A percentile compares a stretch with the other conserved stretches of the same genome.
Conservation (phyloP, 2,888 invertebrate species). For the Leistus spinibarbis region DNA sequence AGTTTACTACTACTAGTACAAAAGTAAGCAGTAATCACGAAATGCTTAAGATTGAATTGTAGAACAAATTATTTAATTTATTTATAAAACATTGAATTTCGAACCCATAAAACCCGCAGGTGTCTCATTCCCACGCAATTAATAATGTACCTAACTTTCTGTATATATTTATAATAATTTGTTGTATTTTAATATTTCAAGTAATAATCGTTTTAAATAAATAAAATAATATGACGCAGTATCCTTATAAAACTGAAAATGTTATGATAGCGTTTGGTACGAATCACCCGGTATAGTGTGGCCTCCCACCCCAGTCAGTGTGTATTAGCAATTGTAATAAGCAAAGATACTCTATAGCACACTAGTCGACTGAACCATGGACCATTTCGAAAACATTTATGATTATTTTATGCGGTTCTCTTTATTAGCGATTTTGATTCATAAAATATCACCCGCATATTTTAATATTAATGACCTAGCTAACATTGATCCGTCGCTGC, state of each 20-base stretch:
- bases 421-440: conserved; percentile 47
- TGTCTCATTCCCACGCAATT: too few species aligned
- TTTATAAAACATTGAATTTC: too few species aligned
- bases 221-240: not conserved
- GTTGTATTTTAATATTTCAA: too few species aligned
- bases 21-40: too few species aligned
- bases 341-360: conserved; percentile 46
- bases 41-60: too few species aligned
- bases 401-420: conserved; percentile 52
- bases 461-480: conserved; percentile 30
- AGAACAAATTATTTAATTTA: too few species aligned
- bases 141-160: too few species aligned
- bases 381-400: conserved; percentile 51
- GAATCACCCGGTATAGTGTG: conserved; percentile 46
- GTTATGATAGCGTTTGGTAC: not conserved
- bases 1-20: too few species aligned
- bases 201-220: too few species aligned
- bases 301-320: conserved; percentile 44
- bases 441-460: conserved; percentile 41
- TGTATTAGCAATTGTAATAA: conserved; percentile 55
- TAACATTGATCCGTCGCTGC: not conserved
- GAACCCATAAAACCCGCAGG: too few species aligned
- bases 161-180: too few species aligned
- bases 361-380: conserved; percentile 46
- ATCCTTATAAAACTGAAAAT: not conserved